Percentiles rank a stretch among this genome's conserved stretches.
Evolutionary conservation across 2,113 vertebrate species (phyloP).

Genomic region (Perognathus longimembris): DNA sequence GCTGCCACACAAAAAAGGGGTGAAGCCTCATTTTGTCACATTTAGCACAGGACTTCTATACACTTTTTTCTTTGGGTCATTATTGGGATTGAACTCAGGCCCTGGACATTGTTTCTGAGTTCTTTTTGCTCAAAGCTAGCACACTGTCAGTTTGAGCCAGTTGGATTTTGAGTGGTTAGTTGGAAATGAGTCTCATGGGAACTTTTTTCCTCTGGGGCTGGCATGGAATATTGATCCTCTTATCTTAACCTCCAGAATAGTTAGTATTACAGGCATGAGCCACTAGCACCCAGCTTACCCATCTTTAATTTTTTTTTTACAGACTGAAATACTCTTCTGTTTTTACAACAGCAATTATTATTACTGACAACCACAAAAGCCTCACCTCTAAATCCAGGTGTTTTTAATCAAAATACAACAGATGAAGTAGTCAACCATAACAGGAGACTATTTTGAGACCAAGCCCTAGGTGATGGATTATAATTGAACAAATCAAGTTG

Average conservation of each 20-base stretch:
- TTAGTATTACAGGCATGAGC: too few relatives aligned
- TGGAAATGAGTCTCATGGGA: too few relatives aligned
- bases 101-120: too few relatives aligned
- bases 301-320: too few relatives aligned
- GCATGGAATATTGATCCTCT: too few relatives aligned
- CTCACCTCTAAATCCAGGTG: background rate
- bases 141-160: too few relatives aligned
- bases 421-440: background rate
- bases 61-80: background rate
- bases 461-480: background rate
- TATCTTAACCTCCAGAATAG: too few relatives aligned
- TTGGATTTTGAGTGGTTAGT: too few relatives aligned
- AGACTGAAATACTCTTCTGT: background rate
- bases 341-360: conserved; percentile 45
- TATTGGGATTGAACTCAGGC: too few relatives aligned
- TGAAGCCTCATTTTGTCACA: background rate
- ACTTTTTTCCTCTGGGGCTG: too few relatives aligned
- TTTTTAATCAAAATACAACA: conserved; percentile 56
- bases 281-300: too few relatives aligned
- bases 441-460: background rate
- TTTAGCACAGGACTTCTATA: background rate
- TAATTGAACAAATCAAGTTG: background rate
- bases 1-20: background rate
- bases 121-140: too few relatives aligned
- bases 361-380: conserved; percentile 44